phyloP scores from a whole-genome alignment of 2,113 vertebrate species.

The Clarias batrachus region DNA sequence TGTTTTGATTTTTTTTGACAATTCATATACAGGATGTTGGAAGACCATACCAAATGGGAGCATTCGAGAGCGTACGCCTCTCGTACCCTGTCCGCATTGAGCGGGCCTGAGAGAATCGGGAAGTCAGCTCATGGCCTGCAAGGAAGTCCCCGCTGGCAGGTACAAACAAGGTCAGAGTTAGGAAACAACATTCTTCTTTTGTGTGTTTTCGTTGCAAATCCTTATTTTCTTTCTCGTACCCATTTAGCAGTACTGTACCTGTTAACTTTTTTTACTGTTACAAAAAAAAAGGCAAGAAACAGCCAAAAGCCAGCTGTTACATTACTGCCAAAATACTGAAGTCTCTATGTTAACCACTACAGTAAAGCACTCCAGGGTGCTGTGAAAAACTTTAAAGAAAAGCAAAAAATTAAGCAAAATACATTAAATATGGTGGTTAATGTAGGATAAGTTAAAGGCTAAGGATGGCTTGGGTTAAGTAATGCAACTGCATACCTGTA shows the following conservation, averaged over 20 bases:
- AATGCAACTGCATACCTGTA: conserved; percentile 82
- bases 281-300: conserved; percentile 85
- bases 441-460: conserved; percentile 59
- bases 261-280: conserved; percentile 95
- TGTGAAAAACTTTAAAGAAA: conserved; percentile 88
- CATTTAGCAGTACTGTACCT: conserved; percentile 99
- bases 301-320: conserved; percentile 76
- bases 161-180: conserved; percentile 99
- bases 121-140: conserved; percentile 99
- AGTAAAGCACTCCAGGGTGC: conserved; percentile 97
- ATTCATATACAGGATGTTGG: conserved; percentile 99
- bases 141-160: conserved; percentile 99
- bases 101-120: conserved; percentile 99
- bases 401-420: conserved; percentile 76
- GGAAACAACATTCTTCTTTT: conserved; percentile 90
- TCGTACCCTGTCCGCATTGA: conserved; percentile 99
- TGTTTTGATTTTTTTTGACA: conserved; percentile 68
- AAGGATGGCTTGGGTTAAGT: conserved; percentile 42
- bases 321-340: conserved; percentile 80
- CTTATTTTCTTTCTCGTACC: conserved; percentile 96
- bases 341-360: conserved; percentile 90
- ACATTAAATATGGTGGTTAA: conserved; percentile 80
- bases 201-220: conserved; percentile 84
- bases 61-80: conserved; percentile 99
- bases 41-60: conserved; percentile 99